Evolutionary conservation across 2,888 invertebrate species (phyloP), one percentile per base, ranked within the genome.

Genomic region (Tyria jacobaeae): DNA sequence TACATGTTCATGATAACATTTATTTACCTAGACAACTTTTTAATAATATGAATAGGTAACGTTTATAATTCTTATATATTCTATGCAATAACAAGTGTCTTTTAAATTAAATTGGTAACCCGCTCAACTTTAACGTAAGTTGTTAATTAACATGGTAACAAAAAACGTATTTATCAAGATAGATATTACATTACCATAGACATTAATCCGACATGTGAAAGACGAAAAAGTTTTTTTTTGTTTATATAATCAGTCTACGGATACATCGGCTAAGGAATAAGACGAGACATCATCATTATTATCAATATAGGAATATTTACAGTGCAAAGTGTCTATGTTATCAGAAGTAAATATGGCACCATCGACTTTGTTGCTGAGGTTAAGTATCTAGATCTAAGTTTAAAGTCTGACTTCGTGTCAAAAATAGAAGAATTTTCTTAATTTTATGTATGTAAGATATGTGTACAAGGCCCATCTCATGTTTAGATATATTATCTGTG

Each of bases 131-230:
- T 3, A 25, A 15, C 27, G 31, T 31, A 10, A n/a, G n/a, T n/a
- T n/a, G n/a, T n/a, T n/a, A n/a, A 27, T 44, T 41, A 17, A 41
- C 21, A 55, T 17, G 44, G 44, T 17, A 17, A 39, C 6, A 44
- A 41, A 54, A n/a, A 54, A 44, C 55, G 21, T 27, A 55, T 71
- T 73, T 73, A 75, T 73, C 69, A 56, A 39, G 44, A n/a, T n/a
- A n/a, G n/a, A n/a, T n/a, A n/a, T n/a, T n/a, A n/a, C n/a, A n/a
- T n/a, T n/a, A n/a, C 21, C 60, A 59, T 27, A 66, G 76, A 70
- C 70, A 44, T 44, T 21, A 71, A 71, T 57, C 21, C 35, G 61
- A 69, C 71, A 76, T 76, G 73, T 75, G 62, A 48, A 60, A 57
- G 39, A 44, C 44, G 51, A 56, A 50, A 21, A 27, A 55, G 39